Base-by-base conservation (phyloP, 1,140 invertebrate species). In the Drosophila pallidifrons region DNA sequence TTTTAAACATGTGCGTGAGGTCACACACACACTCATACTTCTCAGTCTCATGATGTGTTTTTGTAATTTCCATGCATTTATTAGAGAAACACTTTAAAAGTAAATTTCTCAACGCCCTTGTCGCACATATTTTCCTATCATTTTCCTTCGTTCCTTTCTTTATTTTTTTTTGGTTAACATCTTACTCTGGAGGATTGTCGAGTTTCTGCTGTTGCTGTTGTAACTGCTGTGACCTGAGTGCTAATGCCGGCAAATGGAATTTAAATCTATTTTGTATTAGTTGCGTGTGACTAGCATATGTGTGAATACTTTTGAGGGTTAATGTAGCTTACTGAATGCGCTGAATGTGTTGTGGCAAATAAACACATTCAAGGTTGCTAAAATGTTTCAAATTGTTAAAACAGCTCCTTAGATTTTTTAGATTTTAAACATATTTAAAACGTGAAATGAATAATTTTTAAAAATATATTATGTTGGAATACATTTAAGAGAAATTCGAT, bases 261-360 rank as follows among this genome's bases (percentile, higher is more conserved):
- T 83, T 83, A 83, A 83, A 83, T 83, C 81, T 71, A 75, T 85
- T 85, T 83, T 66, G 81, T 77, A 85, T 83, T 77, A 74, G 74
- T 59, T 74, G 66, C 74, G 60, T 85, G 68, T 32, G 32, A 46
- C 43, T 35, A 75, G 64, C 81, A 85, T 85, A 77, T 79, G 80
- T 64, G 76, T n/a, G 7, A 10, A 11, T 59, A 8, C 45, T 47
- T 25, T 47, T 8, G 30, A 32, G 30, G 77, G 65, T 74, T 68
- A 41, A 67, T 58, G 20, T 28, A 67, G 64, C 58, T 38, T 32
- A 41, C 15, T 54, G 28, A 67, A 60, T 72, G 32, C 15, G 8
- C 3, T 25, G 47, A 55, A 61, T 46, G 47, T 38, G 28, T 41
- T 45, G 16, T 41, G 20, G 4, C 38, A 64, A 64, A 25, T 38